These are phyloP conservation scores for Pangasius macronema DNA, from an alignment of 2,797 vertebrate genomes.

Conservation along the genomic window DNA sequence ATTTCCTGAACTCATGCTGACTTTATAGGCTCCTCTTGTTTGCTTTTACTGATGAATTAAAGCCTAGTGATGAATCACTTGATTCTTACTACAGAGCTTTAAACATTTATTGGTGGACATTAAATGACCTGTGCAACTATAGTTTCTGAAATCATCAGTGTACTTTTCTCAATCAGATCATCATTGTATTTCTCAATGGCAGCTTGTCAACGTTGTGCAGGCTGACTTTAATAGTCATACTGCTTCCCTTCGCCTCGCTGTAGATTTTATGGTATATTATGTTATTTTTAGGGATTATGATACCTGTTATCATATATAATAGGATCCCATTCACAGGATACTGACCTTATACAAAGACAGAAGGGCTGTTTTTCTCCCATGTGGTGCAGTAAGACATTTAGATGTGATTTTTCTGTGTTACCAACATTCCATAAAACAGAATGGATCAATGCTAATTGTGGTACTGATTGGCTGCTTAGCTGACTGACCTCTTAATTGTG, in stretches of 20 bases:
- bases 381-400: neutral
- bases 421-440: constrained; percentile 17
- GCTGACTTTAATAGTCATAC: neutral
- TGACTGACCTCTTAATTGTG: constrained; percentile 36
- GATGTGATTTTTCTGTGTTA: constrained; percentile 16
- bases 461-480: constrained; percentile 14
- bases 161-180: neutral
- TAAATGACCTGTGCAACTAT: constrained; percentile 1
- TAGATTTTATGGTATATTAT: neutral
- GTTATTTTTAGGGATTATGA: neutral
- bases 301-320: neutral
- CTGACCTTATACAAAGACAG: neutral
- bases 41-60: neutral
- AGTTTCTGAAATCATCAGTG: neutral
- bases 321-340: neutral
- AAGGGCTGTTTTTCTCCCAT: neutral
- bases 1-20: neutral
- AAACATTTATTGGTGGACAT: constrained; percentile 1
- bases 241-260: neutral
- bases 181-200: neutral
- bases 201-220: neutral
- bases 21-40: neutral
- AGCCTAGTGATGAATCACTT: neutral
- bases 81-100: neutral
- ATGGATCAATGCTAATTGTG: constrained; percentile 50